Evolutionary conservation across 2,888 invertebrate species (phyloP).

Genomic region (Mesochorus sp.): DNA sequence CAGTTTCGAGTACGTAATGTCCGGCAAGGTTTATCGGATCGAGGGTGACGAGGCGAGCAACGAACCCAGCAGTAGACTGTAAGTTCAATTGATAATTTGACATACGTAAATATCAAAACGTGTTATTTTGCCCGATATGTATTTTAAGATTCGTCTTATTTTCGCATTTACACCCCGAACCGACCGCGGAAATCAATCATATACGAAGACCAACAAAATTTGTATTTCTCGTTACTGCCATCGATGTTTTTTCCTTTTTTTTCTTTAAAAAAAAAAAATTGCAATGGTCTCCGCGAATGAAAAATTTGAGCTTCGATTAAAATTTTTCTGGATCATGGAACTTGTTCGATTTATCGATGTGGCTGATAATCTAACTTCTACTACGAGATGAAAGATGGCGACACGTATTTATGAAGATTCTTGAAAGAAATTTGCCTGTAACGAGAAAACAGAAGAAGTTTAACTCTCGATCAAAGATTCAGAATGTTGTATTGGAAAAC

Average conservation of each 20-base stretch:
- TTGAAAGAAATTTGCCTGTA: not conserved
- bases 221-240: conserved; percentile 16
- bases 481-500: too few species aligned
- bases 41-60: conserved; percentile 97
- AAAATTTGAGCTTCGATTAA: not conserved
- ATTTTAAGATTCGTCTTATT: not conserved
- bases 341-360: conserved; percentile 13
- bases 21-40: conserved; percentile 97
- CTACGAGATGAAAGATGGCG: conserved; percentile 52
- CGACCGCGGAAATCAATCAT: too few species aligned
- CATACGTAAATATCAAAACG: not conserved
- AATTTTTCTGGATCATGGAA: not conserved
- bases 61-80: conserved; percentile 92
- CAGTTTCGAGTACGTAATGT: conserved; percentile 99
- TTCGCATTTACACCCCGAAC: not conserved
- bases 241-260: not conserved
- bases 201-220: too few species aligned
- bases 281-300: not conserved
- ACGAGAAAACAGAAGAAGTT: not conserved
- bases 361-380: not conserved
- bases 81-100: conserved; percentile 74
- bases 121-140: not conserved
- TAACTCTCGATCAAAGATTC: too few species aligned
- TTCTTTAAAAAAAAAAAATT: not conserved
- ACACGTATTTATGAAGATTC: conserved; percentile 16